Percentiles rank a stretch among this genome's conserved stretches.
These are phyloP conservation scores for Drosophila pseudoananassae DNA, from an alignment of 1,140 invertebrate species.

Conservation along the genomic window DNA sequence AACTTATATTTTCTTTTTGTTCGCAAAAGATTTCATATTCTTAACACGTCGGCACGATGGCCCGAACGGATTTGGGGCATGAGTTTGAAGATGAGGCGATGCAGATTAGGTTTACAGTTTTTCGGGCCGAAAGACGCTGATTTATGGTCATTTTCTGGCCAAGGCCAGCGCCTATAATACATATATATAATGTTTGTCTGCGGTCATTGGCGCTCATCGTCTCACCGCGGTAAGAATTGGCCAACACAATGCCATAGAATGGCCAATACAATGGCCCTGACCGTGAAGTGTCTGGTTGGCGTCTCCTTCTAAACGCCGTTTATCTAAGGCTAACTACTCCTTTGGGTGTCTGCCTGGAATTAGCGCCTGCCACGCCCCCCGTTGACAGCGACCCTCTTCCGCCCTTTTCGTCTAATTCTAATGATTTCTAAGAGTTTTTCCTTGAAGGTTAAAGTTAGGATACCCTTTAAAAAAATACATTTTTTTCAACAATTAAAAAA, in stretches of 20 bases:
- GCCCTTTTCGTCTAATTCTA: slow-evolving; percentile 38
- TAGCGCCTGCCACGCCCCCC: slow-evolving; percentile 41
- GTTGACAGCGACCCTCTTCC: neutral
- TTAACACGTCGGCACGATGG: slow-evolving; percentile 20
- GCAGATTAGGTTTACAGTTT: slow-evolving; percentile 48
- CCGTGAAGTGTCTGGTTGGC: slow-evolving; percentile 39
- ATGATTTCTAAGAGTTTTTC: slow-evolving; percentile 4
- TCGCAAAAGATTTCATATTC: slow-evolving; percentile 30
- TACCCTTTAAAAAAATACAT: neutral
- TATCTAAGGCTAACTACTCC: slow-evolving; percentile 76
- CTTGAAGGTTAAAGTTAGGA: neutral
- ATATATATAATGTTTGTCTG: slow-evolving; percentile 31
- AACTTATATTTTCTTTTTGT: slow-evolving; percentile 30
- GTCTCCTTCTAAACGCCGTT: slow-evolving; percentile 59
- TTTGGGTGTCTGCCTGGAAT: slow-evolving; percentile 75
- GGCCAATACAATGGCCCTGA: slow-evolving; percentile 43
- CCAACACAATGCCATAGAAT: slow-evolving; percentile 7
- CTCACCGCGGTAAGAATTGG: slow-evolving; percentile 29
- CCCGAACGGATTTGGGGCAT: neutral
- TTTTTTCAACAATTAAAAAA: too few species aligned
- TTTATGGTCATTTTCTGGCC: slow-evolving; percentile 53
- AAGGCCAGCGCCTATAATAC: slow-evolving; percentile 28
- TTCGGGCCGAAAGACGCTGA: slow-evolving; percentile 50
- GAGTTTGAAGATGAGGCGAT: slow-evolving; percentile 21
- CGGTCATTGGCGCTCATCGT: slow-evolving; percentile 50